Evolutionary conservation across 2,888 invertebrate genomes (phyloP).

Genomic region (Drosophila picticornis): DNA sequence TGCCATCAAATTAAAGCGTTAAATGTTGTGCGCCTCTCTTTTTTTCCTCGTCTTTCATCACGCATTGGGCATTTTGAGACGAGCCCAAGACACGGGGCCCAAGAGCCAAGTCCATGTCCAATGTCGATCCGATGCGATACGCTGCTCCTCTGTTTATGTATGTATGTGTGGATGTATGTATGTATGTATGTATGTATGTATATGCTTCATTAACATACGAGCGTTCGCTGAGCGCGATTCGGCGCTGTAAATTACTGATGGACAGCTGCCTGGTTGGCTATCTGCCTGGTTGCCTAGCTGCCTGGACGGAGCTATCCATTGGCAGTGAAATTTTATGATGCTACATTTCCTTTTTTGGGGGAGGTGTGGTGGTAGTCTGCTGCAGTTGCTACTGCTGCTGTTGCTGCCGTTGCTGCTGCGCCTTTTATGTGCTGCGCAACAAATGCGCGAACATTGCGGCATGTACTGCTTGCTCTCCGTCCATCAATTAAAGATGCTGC

Average conservation of each 20-base stretch:
- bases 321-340: slow-evolving; percentile 74
- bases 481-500: slow-evolving; percentile 66
- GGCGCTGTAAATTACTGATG: slow-evolving; percentile 61
- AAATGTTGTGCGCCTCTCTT: slow-evolving; percentile 66
- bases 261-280: slow-evolving; percentile 47
- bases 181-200: neutral
- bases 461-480: slow-evolving; percentile 15
- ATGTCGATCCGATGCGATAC: slow-evolving; percentile 43
- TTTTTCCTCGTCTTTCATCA: slow-evolving; percentile 70
- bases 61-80: slow-evolving; percentile 45
- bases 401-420: slow-evolving; percentile 18
- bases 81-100: slow-evolving; percentile 15
- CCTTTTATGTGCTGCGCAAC: slow-evolving; percentile 61
- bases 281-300: neutral
- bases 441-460: slow-evolving; percentile 59
- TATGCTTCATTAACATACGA: slow-evolving; percentile 71
- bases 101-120: slow-evolving; percentile 24
- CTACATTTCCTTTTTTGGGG: slow-evolving; percentile 52
- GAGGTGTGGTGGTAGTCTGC: neutral
- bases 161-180: neutral
- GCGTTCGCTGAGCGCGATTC: slow-evolving; percentile 28
- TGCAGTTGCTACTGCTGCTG: slow-evolving; percentile 18
- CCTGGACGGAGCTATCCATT: slow-evolving; percentile 20
- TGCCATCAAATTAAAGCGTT: slow-evolving; percentile 77
- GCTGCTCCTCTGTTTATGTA: neutral